Percentiles rank a stretch among this genome's conserved stretches.
Evolutionary conservation across 2,888 invertebrate genomes (phyloP).

Genomic region (Heliconius cydno): DNA sequence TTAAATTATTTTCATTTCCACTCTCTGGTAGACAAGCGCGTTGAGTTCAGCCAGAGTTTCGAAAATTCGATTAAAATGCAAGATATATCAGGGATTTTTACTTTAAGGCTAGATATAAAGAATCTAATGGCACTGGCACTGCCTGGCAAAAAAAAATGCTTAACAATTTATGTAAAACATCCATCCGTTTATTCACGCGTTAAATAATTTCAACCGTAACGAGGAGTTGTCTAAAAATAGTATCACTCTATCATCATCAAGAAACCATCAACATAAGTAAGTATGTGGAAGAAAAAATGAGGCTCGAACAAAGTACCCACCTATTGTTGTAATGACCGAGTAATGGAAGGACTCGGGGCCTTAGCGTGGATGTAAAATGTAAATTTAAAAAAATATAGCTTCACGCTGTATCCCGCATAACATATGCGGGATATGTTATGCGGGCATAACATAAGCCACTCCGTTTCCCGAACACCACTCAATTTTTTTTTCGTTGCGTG

Average conservation of each 20-base stretch:
- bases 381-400: background rate
- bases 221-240: slow-evolving; percentile 19
- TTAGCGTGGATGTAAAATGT: background rate
- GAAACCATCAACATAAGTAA: slow-evolving; percentile 47
- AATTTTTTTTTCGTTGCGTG: background rate
- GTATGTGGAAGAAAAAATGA: slow-evolving; percentile 49
- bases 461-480: too few relatives aligned
- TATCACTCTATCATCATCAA: slow-evolving; percentile 52
- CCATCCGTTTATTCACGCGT: slow-evolving; percentile 15
- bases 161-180: slow-evolving; percentile 3
- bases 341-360: slow-evolving; percentile 45
- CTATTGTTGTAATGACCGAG: slow-evolving; percentile 49
- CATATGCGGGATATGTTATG: too few relatives aligned
- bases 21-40: background rate
- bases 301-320: slow-evolving; percentile 51
- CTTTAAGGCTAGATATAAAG: too few relatives aligned
- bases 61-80: too few relatives aligned
- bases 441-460: too few relatives aligned
- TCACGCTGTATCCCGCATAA: background rate
- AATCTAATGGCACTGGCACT: too few relatives aligned
- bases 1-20: background rate
- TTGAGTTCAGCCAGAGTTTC: too few relatives aligned
- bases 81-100: too few relatives aligned
- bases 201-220: slow-evolving; percentile 23
- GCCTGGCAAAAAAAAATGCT: background rate